Evolutionary conservation across 1,140 invertebrate genomes (phyloP), one percentile per base, ranked within the genome.

Genomic region (Aphaenogaster floridana): DNA sequence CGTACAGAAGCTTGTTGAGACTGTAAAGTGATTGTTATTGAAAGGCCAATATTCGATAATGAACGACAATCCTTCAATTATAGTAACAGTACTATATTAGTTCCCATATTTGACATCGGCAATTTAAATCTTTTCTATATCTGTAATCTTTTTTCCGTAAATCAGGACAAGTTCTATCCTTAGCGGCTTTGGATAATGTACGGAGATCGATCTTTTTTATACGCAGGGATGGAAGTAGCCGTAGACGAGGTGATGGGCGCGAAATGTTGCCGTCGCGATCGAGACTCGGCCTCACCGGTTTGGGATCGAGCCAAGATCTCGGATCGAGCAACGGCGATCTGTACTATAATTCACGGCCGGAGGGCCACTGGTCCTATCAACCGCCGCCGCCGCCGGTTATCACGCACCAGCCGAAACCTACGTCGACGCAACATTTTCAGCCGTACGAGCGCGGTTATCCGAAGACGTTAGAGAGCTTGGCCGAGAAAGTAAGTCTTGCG

Each of bases 381-480:
- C 97, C 97, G 13, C 98, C 98, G 0, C 97, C 97, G 1, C 97
- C 97, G 2, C 97, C 97, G 2, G 98, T 98, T 5, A 98, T 99
- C 79, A 98, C 98, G 1, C 98, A 99, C 93, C 98, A 98, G 92
- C 98, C 98, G 0, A 98, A 98, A 93, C 94, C 96, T 61, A 97
- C 97, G 1, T 95, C 96, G 39, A 97, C 97, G 64, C 97, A 98
- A 61, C 97, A 98, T 91, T 98, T 98, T 93, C 97, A 98, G 86
- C 96, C 96, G 0, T 96, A 96, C 91, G 98, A 98, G 92, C 96
- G 98, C 48, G 97, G 97, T 21, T 98, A 98, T 94, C 98, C 98
- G n/a, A 98, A 98, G 93, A 99, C 98, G 0, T 94, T 98, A 71
- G 98, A 99, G 94, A 98, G 98, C 92, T 96, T 99, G 3, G 98